Evolutionary conservation across 2,797 vertebrate species (phyloP).

Genomic region (Pyrrhura leucotis): DNA sequence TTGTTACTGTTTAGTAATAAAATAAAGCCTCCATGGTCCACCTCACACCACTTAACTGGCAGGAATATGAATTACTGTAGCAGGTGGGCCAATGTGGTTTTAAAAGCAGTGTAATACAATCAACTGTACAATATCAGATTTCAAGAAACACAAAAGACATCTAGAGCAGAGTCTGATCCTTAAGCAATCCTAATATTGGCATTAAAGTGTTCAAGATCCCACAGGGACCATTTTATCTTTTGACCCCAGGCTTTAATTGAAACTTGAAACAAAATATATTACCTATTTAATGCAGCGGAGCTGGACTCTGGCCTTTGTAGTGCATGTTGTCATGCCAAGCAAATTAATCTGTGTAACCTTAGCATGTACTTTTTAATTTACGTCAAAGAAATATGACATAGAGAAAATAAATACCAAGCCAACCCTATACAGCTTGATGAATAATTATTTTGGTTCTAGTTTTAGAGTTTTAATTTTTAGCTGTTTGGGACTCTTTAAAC

Average conservation of each 20-base stretch:
- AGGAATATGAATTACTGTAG: slow-evolving; percentile 77
- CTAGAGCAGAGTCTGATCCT: slow-evolving; percentile 72
- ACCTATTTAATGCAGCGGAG: slow-evolving; percentile 76
- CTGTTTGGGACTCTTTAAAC: background rate
- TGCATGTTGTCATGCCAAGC: slow-evolving; percentile 58
- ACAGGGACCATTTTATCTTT: slow-evolving; percentile 74
- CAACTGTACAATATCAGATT: slow-evolving; percentile 77
- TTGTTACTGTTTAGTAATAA: slow-evolving; percentile 53
- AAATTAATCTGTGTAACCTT: slow-evolving; percentile 73
- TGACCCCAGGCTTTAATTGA: slow-evolving; percentile 78
- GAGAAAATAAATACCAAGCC: slow-evolving; percentile 33
- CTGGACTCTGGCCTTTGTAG: slow-evolving; percentile 69
- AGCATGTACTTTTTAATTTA: slow-evolving; percentile 57
- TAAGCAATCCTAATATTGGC: slow-evolving; percentile 73
- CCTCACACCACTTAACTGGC: slow-evolving; percentile 66
- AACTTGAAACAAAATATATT: slow-evolving; percentile 83
- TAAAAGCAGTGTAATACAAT: slow-evolving; percentile 81
- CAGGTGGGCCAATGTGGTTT: slow-evolving; percentile 80
- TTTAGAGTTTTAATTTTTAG: slow-evolving; percentile 35
- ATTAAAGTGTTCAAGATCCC: slow-evolving; percentile 74
- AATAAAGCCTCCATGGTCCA: slow-evolving; percentile 39
- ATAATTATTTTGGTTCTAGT: slow-evolving; percentile 45
- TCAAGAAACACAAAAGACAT: slow-evolving; percentile 76
- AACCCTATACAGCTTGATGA: slow-evolving; percentile 20
- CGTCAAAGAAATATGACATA: slow-evolving; percentile 55